Base-by-base conservation (phyloP, 2,113 vertebrate genomes). In the Corydoras sp. region DNA sequence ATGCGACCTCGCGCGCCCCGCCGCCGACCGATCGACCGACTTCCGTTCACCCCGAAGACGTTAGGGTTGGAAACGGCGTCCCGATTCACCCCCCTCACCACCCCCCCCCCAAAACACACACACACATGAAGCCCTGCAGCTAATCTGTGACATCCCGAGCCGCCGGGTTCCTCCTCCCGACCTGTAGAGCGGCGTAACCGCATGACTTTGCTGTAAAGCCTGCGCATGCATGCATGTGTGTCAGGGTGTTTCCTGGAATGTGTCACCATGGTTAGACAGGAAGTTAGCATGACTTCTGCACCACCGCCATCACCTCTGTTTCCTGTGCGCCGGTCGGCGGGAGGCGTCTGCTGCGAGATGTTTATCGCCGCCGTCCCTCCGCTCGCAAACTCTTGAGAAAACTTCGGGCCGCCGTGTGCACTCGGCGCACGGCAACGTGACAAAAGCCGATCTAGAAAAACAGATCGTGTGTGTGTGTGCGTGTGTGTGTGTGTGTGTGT, bases 241-340 rank as follows among this genome's bases (percentile, higher is more conserved):
- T 59, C 5, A 43, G 30, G 60, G 75, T 80, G 83, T 85, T 89
- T 87, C 88, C 86, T 85, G 87, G 84, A 89, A 88, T 90, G 85
- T 86, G 85, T 80, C 86, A 85, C 86, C 75, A 78, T 61, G 80
- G 82, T 74, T 81, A 83, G 81, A 85, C 88, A 88, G 89, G 89
- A 90, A 88, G 86, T 83, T 72, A 88, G 84, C 83, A 82, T 86
- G 84, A 83, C 83, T 83, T 86, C 63, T 84, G 80, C 79, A 86
- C 83, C 79, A 79, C 83, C 77, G 79, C 18, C 82, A 83, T 83
- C 87, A 84, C 73, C 79, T 81, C 80, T 80, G 83, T 80, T 89
- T 90, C 88, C 88, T 87, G 85, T 79, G 61, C 14, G 68, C 74
- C 30, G 51, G 73, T 29, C 67, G 24, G 31, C 15, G 67, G 12